Conservation (phyloP, 1,140 invertebrate species). For the Drosophila nasuta region DNA sequence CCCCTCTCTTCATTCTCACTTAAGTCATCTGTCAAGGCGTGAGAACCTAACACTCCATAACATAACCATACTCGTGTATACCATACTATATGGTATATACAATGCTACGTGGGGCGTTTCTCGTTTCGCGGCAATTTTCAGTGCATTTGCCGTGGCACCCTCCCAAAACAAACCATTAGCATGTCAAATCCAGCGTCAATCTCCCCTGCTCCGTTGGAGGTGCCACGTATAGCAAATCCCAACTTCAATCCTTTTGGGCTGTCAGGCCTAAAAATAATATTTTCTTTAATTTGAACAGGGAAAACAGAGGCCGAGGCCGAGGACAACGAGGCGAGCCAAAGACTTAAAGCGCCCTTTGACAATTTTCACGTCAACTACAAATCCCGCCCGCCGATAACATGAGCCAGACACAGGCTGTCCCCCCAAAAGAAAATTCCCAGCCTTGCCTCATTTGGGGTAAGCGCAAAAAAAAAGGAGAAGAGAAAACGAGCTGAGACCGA, state of each 20-base stretch:
- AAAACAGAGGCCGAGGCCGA: conserved; percentile 31
- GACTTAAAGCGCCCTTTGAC: conserved; percentile 80
- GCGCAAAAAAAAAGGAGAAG: conserved; percentile 6
- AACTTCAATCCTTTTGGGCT: conserved; percentile 70
- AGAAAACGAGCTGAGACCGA: background rate
- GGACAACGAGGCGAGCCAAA: conserved; percentile 41
- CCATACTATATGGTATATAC: too few relatives aligned
- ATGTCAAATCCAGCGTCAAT: conserved; percentile 42
- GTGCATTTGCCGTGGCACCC: conserved; percentile 38
- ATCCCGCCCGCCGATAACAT: conserved; percentile 60
- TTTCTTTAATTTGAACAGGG: conserved; percentile 68
- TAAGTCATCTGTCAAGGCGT: conserved; percentile 50
- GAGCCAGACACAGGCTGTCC: conserved; percentile 43
- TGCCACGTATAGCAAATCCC: conserved; percentile 37
- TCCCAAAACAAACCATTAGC: conserved; percentile 45
- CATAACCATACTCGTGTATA: conserved; percentile 4
- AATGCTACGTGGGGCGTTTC: background rate
- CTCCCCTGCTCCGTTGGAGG: conserved; percentile 15
- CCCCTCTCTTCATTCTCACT: conserved; percentile 1
- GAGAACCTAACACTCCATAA: conserved; percentile 42
- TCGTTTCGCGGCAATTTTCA: conserved; percentile 42
- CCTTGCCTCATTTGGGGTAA: conserved; percentile 41
- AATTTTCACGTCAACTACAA: conserved; percentile 80
- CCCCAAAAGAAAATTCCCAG: conserved; percentile 56
- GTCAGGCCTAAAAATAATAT: conserved; percentile 79